Base-by-base conservation (phyloP, 2,797 vertebrate species). In the Aplochiton taeniatus region DNA sequence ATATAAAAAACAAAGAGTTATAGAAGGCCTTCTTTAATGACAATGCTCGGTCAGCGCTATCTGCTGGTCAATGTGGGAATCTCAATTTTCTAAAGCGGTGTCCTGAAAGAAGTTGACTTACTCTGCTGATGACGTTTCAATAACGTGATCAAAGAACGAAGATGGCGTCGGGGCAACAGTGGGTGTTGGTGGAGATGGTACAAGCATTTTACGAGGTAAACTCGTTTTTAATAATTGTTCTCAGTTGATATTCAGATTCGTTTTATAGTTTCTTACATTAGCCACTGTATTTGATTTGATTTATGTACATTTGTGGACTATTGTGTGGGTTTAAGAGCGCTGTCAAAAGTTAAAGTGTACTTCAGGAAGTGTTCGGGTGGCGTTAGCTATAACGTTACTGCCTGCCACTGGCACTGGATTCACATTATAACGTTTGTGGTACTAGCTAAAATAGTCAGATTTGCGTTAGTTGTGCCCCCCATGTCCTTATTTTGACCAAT, bases 121-220 rank as follows among this genome's bases (percentile, higher is more conserved):
- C 31, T 3, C 3, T 3, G 31, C 31, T 31, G 31, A 31, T 31
- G 31, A 31, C 31, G 31, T 31, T 31, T 31, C 3, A 31, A 31
- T 31, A 44, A 69, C 80, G 75, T 80, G 84, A 74, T 43, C 72
- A 64, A 62, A 8, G 3, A 50, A 66, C 42, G 78, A 90, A 88
- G 64, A 95, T 96, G 95, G 94, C 94, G 91, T 84, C 87, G 0
- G 91, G 94, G 1, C 94, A 98, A 87, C 96, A 97, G 68, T 98
- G 96, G 96, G 95, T 98, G 65, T 84, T 98, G 83, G 96, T 98
- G 78, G 96, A 97, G 85, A 97, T 98, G 96, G 96, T 97, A 0
- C 96, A 98, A 84, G 96, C 96, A 0, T 94, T 98, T 59, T 98
- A 96, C 47, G 95, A 98, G 95, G 96, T 96, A 85, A 76, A 82